These are phyloP conservation scores for Hyperoplus immaculatus DNA, from an alignment of 2,797 vertebrate species.

Conservation along the genomic window DNA sequence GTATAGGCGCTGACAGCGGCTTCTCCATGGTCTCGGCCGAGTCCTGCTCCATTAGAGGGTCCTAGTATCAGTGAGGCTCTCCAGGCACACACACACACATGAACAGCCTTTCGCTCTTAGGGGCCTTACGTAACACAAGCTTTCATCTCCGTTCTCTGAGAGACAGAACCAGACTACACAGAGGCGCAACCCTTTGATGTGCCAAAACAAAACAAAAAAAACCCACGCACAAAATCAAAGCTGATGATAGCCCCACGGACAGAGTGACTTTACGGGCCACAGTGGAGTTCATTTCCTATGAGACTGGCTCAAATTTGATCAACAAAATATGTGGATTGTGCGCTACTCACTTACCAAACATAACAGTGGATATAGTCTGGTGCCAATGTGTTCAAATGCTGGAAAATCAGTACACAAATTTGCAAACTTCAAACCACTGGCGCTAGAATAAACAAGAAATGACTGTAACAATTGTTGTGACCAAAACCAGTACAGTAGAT, in stretches of 20 bases:
- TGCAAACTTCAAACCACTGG: neutral
- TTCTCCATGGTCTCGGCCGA: conserved; percentile 33
- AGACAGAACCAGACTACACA: conserved; percentile 69
- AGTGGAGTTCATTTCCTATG: conserved; percentile 38
- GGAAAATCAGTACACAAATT: too few species aligned
- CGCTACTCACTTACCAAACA: conserved; percentile 35
- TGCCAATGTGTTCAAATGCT: conserved; percentile 37
- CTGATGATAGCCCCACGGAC: conserved; percentile 33
- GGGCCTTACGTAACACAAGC: conserved; percentile 70
- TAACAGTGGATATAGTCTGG: conserved; percentile 37
- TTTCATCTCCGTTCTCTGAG: conserved; percentile 69
- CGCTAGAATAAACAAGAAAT: conserved; percentile 31
- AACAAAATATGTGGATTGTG: conserved; percentile 51
- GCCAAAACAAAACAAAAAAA: conserved; percentile 58
- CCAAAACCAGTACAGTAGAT: too few species aligned
- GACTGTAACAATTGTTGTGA: too few species aligned
- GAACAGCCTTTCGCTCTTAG: conserved; percentile 62
- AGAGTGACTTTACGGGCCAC: conserved; percentile 49
- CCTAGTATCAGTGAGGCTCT: conserved; percentile 67
- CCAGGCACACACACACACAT: conserved; percentile 50
- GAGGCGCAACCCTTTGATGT: conserved; percentile 68
- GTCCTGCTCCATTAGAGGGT: conserved; percentile 64
- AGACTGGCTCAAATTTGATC: conserved; percentile 30
- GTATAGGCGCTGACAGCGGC: conserved; percentile 43
- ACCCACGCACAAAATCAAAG: conserved; percentile 56